phyloP scores from a whole-genome alignment of 2,888 invertebrate genomes.

The Busseola fusca region DNA sequence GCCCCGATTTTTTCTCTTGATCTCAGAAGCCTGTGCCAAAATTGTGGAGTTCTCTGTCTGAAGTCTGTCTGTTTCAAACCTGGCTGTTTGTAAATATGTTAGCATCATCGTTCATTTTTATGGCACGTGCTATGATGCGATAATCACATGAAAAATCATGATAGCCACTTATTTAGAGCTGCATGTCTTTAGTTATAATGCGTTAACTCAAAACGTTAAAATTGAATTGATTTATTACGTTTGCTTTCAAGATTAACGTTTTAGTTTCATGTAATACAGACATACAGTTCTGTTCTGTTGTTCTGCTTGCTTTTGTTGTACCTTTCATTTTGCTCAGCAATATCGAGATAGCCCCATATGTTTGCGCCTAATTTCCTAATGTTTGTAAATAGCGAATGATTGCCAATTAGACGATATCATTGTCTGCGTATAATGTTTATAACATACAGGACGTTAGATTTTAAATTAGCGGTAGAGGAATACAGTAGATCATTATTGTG shows the following conservation, averaged over 20 bases:
- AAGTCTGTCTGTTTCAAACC: slow-evolving; percentile 40
- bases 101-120: slow-evolving; percentile 39
- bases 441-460: slow-evolving; percentile 42
- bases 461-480: slow-evolving; percentile 34
- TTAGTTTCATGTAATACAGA: slow-evolving; percentile 15
- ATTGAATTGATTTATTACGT: slow-evolving; percentile 10
- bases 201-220: slow-evolving; percentile 3
- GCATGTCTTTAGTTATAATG: neutral
- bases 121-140: slow-evolving; percentile 30
- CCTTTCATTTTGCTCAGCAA: slow-evolving; percentile 10
- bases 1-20: slow-evolving; percentile 49
- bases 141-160: slow-evolving; percentile 24
- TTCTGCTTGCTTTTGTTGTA: neutral
- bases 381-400: slow-evolving; percentile 74
- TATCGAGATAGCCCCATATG: neutral
- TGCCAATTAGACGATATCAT: slow-evolving; percentile 48
- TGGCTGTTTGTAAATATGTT: slow-evolving; percentile 25
- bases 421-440: slow-evolving; percentile 41
- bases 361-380: slow-evolving; percentile 59
- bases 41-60: slow-evolving; percentile 36
- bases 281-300: neutral
- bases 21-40: slow-evolving; percentile 50
- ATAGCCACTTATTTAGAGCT: slow-evolving; percentile 5
- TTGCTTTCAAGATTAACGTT: slow-evolving; percentile 10
- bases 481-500: slow-evolving; percentile 11